A percentile compares a stretch with the other conserved stretches of the same genome.
phyloP scores from a whole-genome alignment of 2,113 vertebrate species.

The Mirounga angustirostris region DNA sequence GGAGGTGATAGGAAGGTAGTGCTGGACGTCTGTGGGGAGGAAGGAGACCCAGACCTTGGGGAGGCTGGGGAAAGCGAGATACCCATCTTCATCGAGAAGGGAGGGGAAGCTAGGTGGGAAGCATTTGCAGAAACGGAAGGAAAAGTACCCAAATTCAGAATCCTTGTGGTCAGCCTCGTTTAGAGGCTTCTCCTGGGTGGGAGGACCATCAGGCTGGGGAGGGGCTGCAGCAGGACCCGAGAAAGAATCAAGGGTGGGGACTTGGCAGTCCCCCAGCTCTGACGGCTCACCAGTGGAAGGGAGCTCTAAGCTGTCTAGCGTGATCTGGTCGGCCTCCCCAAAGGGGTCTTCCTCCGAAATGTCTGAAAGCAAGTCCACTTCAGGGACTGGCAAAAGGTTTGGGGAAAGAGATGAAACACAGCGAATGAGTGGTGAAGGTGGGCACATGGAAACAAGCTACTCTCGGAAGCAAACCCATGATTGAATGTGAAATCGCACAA shows the following conservation, averaged over 20 bases:
- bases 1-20: conserved; percentile 88
- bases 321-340: conserved; percentile 83
- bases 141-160: conserved; percentile 78
- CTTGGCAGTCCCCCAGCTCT: conserved; percentile 61
- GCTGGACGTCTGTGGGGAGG: conserved; percentile 87
- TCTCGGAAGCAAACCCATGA: conserved; percentile 75
- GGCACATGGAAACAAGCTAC: conserved; percentile 90
- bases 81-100: conserved; percentile 90
- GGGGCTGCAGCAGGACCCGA: conserved; percentile 53
- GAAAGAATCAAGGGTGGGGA: neutral
- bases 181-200: conserved; percentile 62
- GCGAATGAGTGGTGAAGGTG: conserved; percentile 89
- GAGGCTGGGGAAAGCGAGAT: conserved; percentile 90
- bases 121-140: conserved; percentile 85
- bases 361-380: conserved; percentile 94
- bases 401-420: conserved; percentile 88
- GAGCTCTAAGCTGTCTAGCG: conserved; percentile 79
- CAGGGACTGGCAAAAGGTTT: conserved; percentile 91
- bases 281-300: conserved; percentile 69
- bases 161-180: conserved; percentile 66
- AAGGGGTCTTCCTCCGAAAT: conserved; percentile 93
- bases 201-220: conserved; percentile 63
- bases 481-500: conserved; percentile 76
- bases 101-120: conserved; percentile 85
- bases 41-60: conserved; percentile 90